phyloP scores from a whole-genome alignment of 2,888 invertebrate species.

The Muscina levida region DNA sequence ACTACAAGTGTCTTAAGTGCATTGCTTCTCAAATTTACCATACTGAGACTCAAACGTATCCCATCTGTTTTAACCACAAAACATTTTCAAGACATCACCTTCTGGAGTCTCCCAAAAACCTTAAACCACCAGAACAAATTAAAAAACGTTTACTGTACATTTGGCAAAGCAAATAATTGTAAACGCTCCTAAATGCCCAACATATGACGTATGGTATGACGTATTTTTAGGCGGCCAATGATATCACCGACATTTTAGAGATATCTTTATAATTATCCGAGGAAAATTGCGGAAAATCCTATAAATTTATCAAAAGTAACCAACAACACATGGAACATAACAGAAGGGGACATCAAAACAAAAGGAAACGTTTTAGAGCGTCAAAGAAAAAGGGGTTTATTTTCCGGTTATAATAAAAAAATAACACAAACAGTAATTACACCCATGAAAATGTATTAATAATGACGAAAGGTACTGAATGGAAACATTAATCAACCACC shows the following conservation, averaged over 20 bases:
- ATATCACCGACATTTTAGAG: conserved; percentile 47
- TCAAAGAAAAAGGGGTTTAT: conserved; percentile 42
- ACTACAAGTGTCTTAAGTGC: too few species aligned
- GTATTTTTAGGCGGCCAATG: too few species aligned
- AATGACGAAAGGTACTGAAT: background rate
- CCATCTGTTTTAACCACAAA: conserved; percentile 48
- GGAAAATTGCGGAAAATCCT: conserved; percentile 68
- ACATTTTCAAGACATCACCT: conserved; percentile 3
- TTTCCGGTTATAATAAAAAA: conserved; percentile 42
- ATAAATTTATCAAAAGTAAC: conserved; percentile 48
- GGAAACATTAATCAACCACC: conserved; percentile 8
- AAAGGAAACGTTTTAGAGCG: conserved; percentile 35
- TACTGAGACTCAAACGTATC: too few species aligned
- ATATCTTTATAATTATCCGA: conserved; percentile 52
- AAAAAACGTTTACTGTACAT: conserved; percentile 46
- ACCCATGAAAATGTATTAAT: conserved; percentile 9
- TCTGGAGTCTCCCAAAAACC: conserved; percentile 6
- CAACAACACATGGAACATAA: conserved; percentile 18
- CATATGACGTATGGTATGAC: conserved; percentile 60
- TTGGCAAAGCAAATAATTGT: conserved; percentile 58
- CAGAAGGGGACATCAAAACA: conserved; percentile 27
- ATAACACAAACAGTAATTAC: conserved; percentile 13
- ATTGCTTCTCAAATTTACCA: too few species aligned
- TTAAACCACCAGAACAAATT: conserved; percentile 25
- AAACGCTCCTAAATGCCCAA: conserved; percentile 61